A percentile compares a stretch with the other conserved stretches of the same genome.
phyloP scores from a whole-genome alignment of 1,140 invertebrate genomes.

The Argopecten irradians region DNA sequence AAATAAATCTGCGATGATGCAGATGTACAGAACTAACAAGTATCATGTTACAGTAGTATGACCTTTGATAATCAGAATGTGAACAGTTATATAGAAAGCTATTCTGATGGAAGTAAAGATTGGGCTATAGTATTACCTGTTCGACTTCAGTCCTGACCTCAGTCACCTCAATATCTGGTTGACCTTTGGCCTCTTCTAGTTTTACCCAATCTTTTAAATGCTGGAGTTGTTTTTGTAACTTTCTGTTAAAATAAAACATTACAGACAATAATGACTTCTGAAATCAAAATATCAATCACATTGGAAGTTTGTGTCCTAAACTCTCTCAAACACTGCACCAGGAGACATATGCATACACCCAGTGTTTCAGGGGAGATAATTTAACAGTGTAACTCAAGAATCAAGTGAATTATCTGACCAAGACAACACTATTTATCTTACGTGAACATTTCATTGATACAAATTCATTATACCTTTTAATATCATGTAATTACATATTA shows the following conservation, averaged over 20 bases:
- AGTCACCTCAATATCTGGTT: constrained; percentile 45
- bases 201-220: constrained; percentile 51
- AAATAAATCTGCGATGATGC: neutral
- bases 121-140: constrained; percentile 37
- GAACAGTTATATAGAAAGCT: neutral
- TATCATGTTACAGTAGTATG: neutral
- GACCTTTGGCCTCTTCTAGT: constrained; percentile 14
- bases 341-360: neutral
- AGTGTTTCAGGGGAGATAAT: neutral
- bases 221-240: constrained; percentile 50
- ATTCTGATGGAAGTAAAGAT: neutral
- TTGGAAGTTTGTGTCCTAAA: neutral
- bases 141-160: constrained; percentile 48
- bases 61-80: neutral
- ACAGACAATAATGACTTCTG: neutral
- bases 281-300: neutral
- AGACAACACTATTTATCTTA: neutral
- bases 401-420: neutral
- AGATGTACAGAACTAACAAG: neutral
- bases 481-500: too few species aligned
- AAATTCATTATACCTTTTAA: too few species aligned
- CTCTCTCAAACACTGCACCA: neutral
- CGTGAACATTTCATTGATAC: too few species aligned
- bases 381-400: constrained; percentile 5
- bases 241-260: constrained; percentile 43